phyloP scores from a whole-genome alignment of 2,888 invertebrate genomes.

The Brassicogethes aeneus region DNA sequence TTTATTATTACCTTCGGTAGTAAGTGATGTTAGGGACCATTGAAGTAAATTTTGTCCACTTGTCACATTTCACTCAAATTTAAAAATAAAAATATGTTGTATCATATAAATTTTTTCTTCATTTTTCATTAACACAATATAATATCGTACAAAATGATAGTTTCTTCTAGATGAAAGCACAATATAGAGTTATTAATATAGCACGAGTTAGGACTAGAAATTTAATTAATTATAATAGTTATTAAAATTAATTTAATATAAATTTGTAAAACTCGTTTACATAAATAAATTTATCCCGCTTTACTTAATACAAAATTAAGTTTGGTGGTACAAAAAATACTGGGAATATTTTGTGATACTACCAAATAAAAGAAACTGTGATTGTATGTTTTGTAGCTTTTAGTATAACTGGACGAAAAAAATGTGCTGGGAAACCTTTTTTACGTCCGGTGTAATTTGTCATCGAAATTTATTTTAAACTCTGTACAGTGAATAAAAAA shows the following conservation, averaged over 20 bases:
- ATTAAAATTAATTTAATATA: too few relatives aligned
- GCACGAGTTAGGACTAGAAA: background rate
- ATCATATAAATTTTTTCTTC: slow-evolving; percentile 11
- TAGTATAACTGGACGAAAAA: slow-evolving; percentile 25
- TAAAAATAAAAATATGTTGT: slow-evolving; percentile 11
- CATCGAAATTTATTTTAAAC: slow-evolving; percentile 17
- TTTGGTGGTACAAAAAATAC: slow-evolving; percentile 42
- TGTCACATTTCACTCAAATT: slow-evolving; percentile 27
- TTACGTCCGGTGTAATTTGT: slow-evolving; percentile 26
- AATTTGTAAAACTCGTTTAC: too few relatives aligned
- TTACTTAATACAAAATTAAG: slow-evolving; percentile 30
- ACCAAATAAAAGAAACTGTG: slow-evolving; percentile 36
- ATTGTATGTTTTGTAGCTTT: slow-evolving; percentile 36
- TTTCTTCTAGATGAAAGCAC: slow-evolving; percentile 9
- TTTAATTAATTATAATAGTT: slow-evolving; percentile 4
- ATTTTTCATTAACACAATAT: slow-evolving; percentile 8
- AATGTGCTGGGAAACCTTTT: slow-evolving; percentile 41
- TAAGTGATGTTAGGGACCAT: slow-evolving; percentile 41
- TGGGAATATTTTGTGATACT: slow-evolving; percentile 43
- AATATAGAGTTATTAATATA: slow-evolving; percentile 6
- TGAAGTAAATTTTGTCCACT: slow-evolving; percentile 35
- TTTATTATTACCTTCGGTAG: slow-evolving; percentile 30
- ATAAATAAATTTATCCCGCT: slow-evolving; percentile 13
- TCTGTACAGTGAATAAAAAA: slow-evolving; percentile 16
- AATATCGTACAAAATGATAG: slow-evolving; percentile 12